phyloP scores from a whole-genome alignment of 2,797 vertebrate genomes.

The Poeciliopsis turneri region DNA sequence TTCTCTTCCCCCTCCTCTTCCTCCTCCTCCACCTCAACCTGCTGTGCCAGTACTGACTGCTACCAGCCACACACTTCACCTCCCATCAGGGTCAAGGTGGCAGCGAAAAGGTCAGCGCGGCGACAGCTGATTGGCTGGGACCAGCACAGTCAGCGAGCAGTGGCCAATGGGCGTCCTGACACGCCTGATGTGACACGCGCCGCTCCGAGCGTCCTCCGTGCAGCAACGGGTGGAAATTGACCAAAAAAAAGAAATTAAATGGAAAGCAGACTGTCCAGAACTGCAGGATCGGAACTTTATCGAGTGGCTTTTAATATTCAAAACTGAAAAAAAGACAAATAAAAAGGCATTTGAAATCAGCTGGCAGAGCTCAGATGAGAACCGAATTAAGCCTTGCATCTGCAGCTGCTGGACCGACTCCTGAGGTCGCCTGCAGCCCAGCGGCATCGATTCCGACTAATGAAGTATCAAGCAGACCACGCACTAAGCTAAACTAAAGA shows the following conservation, averaged over 20 bases:
- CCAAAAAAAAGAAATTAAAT: slow-evolving; percentile 59
- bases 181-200: slow-evolving; percentile 86
- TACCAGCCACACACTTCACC: slow-evolving; percentile 91
- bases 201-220: slow-evolving; percentile 56
- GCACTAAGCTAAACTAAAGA: slow-evolving; percentile 18
- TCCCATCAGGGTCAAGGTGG: slow-evolving; percentile 83
- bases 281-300: slow-evolving; percentile 43
- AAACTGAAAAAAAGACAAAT: not conserved
- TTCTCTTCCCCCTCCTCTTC: slow-evolving; percentile 75
- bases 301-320: slow-evolving; percentile 43
- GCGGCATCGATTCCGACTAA: slow-evolving; percentile 43
- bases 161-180: slow-evolving; percentile 80
- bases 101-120: slow-evolving; percentile 87
- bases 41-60: slow-evolving; percentile 82
- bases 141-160: slow-evolving; percentile 67
- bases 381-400: slow-evolving; percentile 38
- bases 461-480: slow-evolving; percentile 51
- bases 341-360: slow-evolving; percentile 1
- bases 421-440: slow-evolving; percentile 55
- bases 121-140: slow-evolving; percentile 81
- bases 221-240: slow-evolving; percentile 58
- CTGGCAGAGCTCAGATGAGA: slow-evolving; percentile 17
- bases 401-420: slow-evolving; percentile 48
- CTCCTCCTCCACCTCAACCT: slow-evolving; percentile 62
- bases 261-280: slow-evolving; percentile 53